Percentiles rank a stretch among this genome's conserved stretches.
Conservation (phyloP, 92 coral and sea anemone species). For the Zoanthus gigantus region DNA sequence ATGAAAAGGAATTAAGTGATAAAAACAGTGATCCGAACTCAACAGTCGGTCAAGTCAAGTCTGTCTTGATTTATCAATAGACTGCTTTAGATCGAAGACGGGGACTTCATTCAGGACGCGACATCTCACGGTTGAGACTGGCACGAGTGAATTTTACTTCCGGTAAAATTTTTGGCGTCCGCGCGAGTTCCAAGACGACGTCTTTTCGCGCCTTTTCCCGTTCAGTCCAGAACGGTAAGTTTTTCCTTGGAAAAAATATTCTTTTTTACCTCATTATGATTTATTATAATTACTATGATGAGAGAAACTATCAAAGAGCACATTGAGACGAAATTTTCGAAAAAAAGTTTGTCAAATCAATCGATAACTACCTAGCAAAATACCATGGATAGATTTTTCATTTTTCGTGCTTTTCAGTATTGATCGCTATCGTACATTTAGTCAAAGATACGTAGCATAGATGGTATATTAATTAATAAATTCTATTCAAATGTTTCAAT, state of each 20-base stretch:
- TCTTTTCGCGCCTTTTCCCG: not conserved
- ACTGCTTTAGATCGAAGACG: not conserved
- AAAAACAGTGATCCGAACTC: too few relatives aligned
- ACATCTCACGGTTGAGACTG: constrained; percentile 5
- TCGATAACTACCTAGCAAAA: constrained; percentile 13
- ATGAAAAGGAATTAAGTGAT: too few relatives aligned
- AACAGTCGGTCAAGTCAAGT: too few relatives aligned
- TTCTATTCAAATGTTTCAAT: constrained; percentile 11
- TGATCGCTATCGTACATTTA: constrained; percentile 7
- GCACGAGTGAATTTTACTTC: constrained; percentile 3
- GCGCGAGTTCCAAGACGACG: not conserved
- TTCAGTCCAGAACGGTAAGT: not conserved
- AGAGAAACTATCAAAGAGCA: constrained; percentile 14
- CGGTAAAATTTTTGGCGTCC: not conserved
- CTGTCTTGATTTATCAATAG: not conserved
- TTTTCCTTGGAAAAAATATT: not conserved
- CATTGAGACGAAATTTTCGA: constrained; percentile 7
- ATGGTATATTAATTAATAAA: constrained; percentile 8
- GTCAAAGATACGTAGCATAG: constrained; percentile 6
- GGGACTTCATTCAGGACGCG: not conserved
- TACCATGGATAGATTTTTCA: constrained; percentile 6
- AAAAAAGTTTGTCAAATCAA: constrained; percentile 11
- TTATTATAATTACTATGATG: not conserved
- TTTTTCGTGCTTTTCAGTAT: constrained; percentile 5
- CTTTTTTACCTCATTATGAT: not conserved